Evolutionary conservation across 2,113 vertebrate genomes (phyloP), one percentile per base, ranked within the genome.

Genomic region (Enhydra lutris): DNA sequence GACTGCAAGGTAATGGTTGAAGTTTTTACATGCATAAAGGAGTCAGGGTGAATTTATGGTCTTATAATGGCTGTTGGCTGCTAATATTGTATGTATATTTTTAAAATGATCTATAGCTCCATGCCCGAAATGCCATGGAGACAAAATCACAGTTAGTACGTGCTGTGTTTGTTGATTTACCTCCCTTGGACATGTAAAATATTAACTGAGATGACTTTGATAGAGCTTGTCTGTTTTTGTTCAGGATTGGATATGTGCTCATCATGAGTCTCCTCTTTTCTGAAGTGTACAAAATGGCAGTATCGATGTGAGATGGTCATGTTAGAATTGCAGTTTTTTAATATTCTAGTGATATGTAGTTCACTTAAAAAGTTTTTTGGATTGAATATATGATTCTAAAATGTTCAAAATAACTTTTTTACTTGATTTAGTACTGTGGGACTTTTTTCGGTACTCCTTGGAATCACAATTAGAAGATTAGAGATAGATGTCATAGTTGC

Each of bases 21-120:
- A 94, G 95, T 82, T 88, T 97, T 95, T 90, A 90, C 42, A 74
- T 81, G 39, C 61, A 78, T 97, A 67, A 98, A 96, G 50, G 39
- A 95, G 59, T 97, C 91, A 95, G 63, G 23, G 39, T 88, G 85
- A 97, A 94, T 97, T 94, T 97, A 94, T 86, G 47, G 24, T 18
- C 31, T 93, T 95, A 57, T 24, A 71, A 94, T 94, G 63, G 29
- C 87, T 96, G 20, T 90, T 10, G 20, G 73, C 57, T 96, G 57
- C 71, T 95, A 90, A 91, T 95, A 88, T 86, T 96, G 42, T 36
- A 73, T 90, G 45, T 91, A 50, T 93, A 63, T 91, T 87, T n/a
- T 90, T 92, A 83, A 59, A 87, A 42, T 94, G 96, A 96, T 94
- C 57, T 94, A 26, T 89, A 83, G n/a, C 47, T 93, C 31, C 3